Evolutionary conservation across 2,797 vertebrate genomes (phyloP).

Genomic region (Anableps anableps): DNA sequence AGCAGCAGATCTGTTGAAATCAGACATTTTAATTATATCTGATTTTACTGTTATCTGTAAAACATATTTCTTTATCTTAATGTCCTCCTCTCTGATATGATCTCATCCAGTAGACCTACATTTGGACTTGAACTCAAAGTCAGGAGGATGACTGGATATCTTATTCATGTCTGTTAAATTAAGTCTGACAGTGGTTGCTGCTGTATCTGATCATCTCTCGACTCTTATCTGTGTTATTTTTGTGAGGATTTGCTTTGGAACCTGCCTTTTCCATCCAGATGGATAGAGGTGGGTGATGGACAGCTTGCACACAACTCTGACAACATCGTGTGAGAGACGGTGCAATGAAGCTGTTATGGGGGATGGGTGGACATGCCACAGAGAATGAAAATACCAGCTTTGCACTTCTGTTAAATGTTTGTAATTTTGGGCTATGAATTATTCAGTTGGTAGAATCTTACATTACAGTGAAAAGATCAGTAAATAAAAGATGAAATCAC

Average conservation of each 20-base stretch:
- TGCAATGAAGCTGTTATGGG: conserved; percentile 26
- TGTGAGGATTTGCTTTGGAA: conserved; percentile 43
- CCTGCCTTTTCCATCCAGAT: conserved; percentile 53
- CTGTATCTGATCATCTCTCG: conserved; percentile 31
- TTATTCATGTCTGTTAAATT: conserved; percentile 35
- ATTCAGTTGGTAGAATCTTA: not conserved
- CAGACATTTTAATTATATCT: conserved; percentile 19
- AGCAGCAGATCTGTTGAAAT: conserved; percentile 21
- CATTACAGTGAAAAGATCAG: not conserved
- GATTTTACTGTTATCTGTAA: not conserved
- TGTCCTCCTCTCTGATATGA: conserved; percentile 19
- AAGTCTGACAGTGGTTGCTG: conserved; percentile 26
- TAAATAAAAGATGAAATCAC: not conserved
- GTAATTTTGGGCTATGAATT: not conserved
- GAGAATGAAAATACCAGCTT: conserved; percentile 49
- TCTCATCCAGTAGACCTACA: not conserved
- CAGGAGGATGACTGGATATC: conserved; percentile 45
- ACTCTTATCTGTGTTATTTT: conserved; percentile 43
- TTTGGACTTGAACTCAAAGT: conserved; percentile 48
- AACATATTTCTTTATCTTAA: not conserved
- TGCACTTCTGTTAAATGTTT: conserved; percentile 8
- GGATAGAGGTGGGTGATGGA: conserved; percentile 55
- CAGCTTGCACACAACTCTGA: conserved; percentile 51
- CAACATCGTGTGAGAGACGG: conserved; percentile 36
- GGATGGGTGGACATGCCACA: conserved; percentile 33